Base-by-base conservation (phyloP, 2,113 vertebrate genomes). In the Poicephalus meyeri region DNA sequence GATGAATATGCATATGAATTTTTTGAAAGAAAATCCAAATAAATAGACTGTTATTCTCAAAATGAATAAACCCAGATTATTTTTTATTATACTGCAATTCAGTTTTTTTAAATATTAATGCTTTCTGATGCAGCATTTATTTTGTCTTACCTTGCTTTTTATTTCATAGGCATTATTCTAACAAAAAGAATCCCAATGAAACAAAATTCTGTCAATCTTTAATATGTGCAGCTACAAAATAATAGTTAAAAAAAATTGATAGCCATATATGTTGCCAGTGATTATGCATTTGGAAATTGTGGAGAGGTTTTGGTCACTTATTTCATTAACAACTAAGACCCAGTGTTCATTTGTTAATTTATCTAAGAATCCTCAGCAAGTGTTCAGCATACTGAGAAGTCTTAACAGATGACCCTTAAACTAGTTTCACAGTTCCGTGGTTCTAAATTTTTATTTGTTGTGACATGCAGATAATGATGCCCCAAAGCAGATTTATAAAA, bases 371-470 rank as follows among this genome's bases (percentile, higher is more conserved):
- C 21, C 31, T 77, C 37, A 79, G 9, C 53, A 94, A 80, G 25
- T 66, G 15, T 88, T 93, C 28, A 69, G 33, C n/a, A 85, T 17
- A 76, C 29, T 60, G 31, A 56, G 13, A 72, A 77, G 21, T 56
- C 37, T 91, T 87, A 71, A 70, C 44, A 72, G 35, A 74, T 47
- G 63, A 87, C 37, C 24, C 55, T 88, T 89, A 77, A 69, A 80
- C 6, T 35, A 79, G 31, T 77, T 73, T 39, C 42, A n/a, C 64
- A 80, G 61, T 64, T 73, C 60, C n/a, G 26, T 55, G 29, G 13
- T 93, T 97, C 83, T 88, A 88, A 83, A 86, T 93, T 82, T 94
- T 68, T 46, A 41, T 95, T 70, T 68, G 56, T 49, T 91, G 6
- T 78, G 89, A 78, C 39, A 77, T 39, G 16, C 13, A 55, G 68